Percentiles rank a stretch among this genome's conserved stretches.
Conservation (phyloP, 1,140 invertebrate species). For the Trachelipus rathkii region DNA sequence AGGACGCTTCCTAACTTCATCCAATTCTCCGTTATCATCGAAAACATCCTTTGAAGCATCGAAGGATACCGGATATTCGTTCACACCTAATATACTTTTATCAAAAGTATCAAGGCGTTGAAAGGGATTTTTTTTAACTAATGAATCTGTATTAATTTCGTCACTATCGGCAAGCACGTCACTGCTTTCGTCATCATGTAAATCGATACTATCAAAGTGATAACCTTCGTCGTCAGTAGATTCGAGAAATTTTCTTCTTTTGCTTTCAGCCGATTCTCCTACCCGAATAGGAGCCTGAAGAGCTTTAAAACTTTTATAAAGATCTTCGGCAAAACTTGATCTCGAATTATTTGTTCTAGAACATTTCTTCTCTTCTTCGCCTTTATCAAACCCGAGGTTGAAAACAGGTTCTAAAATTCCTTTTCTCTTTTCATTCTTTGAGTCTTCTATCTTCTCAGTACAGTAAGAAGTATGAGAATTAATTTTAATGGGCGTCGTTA, state of each 20-base stretch:
- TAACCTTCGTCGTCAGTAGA: conserved; percentile 44
- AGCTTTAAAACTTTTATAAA: background rate
- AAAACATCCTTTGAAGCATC: background rate
- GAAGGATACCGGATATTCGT: background rate
- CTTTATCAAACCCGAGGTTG: background rate
- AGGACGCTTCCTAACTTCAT: background rate
- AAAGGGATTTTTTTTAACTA: background rate
- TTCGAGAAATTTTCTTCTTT: conserved; percentile 23
- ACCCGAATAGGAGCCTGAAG: background rate
- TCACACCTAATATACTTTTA: background rate
- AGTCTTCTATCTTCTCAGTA: background rate
- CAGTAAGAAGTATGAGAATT: background rate
- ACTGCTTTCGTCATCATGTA: conserved; percentile 26
- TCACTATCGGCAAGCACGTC: background rate
- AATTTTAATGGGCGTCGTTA: background rate
- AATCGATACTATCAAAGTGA: conserved; percentile 38
- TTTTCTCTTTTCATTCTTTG: background rate
- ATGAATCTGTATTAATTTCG: conserved; percentile 12
- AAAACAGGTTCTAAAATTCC: background rate
- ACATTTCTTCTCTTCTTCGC: background rate
- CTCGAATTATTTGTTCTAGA: background rate
- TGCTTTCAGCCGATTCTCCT: background rate
- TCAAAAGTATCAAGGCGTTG: conserved; percentile 18
- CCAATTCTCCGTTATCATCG: background rate
- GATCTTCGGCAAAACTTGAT: background rate